These are phyloP conservation scores for Montifringilla adamsi DNA, from an alignment of 2,113 vertebrate species.

Conservation along the genomic window DNA sequence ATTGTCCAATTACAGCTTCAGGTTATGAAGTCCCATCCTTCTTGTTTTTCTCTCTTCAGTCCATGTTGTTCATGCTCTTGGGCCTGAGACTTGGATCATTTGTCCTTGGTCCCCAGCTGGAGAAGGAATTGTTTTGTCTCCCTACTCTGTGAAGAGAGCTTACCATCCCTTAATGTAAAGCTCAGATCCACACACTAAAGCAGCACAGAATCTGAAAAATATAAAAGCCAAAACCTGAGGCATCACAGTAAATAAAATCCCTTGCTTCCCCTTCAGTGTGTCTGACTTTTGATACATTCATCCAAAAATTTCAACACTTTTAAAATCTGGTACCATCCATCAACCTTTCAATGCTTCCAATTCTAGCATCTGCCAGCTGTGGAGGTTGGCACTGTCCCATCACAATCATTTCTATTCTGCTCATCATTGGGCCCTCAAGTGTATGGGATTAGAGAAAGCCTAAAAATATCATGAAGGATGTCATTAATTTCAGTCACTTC, in stretches of 20 bases:
- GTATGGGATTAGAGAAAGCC: conserved; percentile 10
- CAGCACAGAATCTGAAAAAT: neutral
- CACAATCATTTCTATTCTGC: neutral
- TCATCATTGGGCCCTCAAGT: neutral
- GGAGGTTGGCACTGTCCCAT: neutral
- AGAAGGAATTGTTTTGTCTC: neutral
- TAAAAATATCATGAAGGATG: conserved; percentile 31
- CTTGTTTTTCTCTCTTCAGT: neutral
- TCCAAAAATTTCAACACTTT: neutral
- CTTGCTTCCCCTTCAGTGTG: neutral
- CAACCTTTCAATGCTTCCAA: neutral
- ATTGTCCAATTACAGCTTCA: neutral
- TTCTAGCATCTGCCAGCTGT: neutral
- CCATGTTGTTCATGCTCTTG: neutral
- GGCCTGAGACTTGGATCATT: neutral
- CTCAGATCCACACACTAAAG: neutral
- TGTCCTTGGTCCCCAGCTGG: neutral
- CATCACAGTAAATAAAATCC: neutral
- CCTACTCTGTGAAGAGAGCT: neutral
- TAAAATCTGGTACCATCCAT: neutral
- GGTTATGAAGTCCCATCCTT: neutral
- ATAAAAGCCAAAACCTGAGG: neutral
- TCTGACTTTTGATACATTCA: neutral
- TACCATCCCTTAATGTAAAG: neutral
- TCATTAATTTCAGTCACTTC: conserved; percentile 34